Percentiles rank a stretch among this genome's conserved stretches.
phyloP scores from a whole-genome alignment of 2,888 invertebrate genomes.

The Archips xylosteana region DNA sequence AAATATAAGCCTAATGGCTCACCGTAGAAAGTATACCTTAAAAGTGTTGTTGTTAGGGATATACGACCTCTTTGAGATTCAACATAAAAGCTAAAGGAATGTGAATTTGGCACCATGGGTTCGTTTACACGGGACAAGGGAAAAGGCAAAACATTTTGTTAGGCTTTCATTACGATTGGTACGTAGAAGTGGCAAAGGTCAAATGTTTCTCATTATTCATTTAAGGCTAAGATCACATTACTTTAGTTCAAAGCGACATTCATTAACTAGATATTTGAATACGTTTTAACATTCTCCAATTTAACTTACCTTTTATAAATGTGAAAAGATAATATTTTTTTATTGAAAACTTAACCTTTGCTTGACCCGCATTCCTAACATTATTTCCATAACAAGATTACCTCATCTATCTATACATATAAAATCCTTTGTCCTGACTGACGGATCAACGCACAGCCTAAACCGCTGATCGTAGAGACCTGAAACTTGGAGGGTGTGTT shows the following conservation, averaged over 20 bases:
- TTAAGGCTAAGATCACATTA: background rate
- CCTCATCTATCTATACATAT: slow-evolving; percentile 14
- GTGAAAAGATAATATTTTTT: background rate
- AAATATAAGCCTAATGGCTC: background rate
- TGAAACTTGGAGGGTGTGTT: too few relatives aligned
- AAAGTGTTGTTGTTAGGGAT: background rate
- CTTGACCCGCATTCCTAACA: background rate
- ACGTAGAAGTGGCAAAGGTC: background rate
- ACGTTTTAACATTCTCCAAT: background rate
- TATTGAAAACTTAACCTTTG: background rate
- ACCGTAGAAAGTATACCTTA: background rate
- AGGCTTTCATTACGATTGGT: slow-evolving; percentile 1
- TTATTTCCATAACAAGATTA: slow-evolving; percentile 23
- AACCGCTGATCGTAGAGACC: too few relatives aligned
- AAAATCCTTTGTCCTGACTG: slow-evolving; percentile 41
- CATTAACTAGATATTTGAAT: background rate
- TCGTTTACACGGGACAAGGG: background rate
- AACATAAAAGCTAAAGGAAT: background rate
- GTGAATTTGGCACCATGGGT: background rate
- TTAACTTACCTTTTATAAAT: background rate
- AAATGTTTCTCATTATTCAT: background rate
- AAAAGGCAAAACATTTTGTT: slow-evolving; percentile 5
- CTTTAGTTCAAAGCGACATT: background rate
- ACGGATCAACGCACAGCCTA: too few relatives aligned
- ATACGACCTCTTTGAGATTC: background rate